Evolutionary conservation across 1,140 invertebrate species (phyloP).

Genomic region (Drosophila carrolli): DNA sequence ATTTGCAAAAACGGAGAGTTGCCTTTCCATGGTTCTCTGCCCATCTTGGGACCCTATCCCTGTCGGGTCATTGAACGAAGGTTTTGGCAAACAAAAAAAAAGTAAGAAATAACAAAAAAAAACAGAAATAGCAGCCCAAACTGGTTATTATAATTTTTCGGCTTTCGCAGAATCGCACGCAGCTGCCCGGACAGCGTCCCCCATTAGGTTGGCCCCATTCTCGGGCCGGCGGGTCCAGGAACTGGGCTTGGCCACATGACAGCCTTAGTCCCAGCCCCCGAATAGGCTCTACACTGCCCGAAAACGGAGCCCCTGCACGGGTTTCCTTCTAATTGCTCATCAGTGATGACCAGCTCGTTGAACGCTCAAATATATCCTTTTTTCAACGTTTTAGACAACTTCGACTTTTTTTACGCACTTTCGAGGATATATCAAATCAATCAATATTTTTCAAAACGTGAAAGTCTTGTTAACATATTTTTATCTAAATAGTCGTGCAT

Average conservation of each 20-base stretch:
- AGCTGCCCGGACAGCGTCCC: slow-evolving; percentile 49
- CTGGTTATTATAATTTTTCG: slow-evolving; percentile 81
- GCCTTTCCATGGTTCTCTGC: slow-evolving; percentile 36
- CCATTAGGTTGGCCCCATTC: slow-evolving; percentile 55
- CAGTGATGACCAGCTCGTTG: no score
- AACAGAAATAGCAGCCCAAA: slow-evolving; percentile 49
- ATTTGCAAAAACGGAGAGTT: slow-evolving; percentile 24
- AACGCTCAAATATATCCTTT: background rate
- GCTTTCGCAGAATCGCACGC: slow-evolving; percentile 77
- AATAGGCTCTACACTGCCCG: slow-evolving; percentile 28
- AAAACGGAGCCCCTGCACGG: slow-evolving; percentile 1
- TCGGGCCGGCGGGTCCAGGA: slow-evolving; percentile 41
- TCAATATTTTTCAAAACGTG: no score
- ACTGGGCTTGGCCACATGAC: slow-evolving; percentile 50
- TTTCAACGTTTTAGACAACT: no score
- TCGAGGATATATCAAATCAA: no score
- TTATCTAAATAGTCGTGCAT: no score
- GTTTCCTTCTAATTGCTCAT: no score
- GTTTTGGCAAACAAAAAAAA: slow-evolving; percentile 40
- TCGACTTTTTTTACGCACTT: no score
- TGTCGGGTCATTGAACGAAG: slow-evolving; percentile 69
- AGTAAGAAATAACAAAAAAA: slow-evolving; percentile 8
- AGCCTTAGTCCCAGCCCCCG: slow-evolving; percentile 24
- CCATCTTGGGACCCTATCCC: slow-evolving; percentile 57
- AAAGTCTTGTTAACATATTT: no score